Percentiles rank a stretch among this genome's conserved stretches.
These are phyloP conservation scores for Eulacestoma nigropectus DNA, from an alignment of 2,113 vertebrate genomes.

Conservation along the genomic window DNA sequence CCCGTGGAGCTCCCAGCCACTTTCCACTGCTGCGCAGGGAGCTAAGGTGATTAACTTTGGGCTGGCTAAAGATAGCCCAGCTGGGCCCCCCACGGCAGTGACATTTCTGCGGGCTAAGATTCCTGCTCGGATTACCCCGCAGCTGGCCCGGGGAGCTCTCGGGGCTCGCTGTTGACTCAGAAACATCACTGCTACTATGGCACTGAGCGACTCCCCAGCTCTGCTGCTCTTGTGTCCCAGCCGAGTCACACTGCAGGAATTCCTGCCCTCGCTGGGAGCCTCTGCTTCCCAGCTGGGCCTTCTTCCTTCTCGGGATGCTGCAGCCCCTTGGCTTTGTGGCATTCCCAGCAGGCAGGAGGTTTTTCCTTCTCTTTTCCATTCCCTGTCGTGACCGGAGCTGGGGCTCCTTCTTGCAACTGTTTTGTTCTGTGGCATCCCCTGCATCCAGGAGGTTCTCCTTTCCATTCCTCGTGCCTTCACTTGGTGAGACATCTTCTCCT, in stretches of 20 bases:
- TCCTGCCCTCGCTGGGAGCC: not conserved
- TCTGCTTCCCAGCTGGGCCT: not conserved
- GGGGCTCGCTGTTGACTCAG: conserved; percentile 1
- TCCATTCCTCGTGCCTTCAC: not conserved
- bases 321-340: not conserved
- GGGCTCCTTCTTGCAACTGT: not conserved
- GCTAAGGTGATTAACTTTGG: not conserved
- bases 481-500: not conserved
- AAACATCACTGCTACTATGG: conserved; percentile 21
- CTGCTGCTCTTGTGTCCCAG: not conserved
- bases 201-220: not conserved
- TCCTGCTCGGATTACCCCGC: conserved; percentile 3
- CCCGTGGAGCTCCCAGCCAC: conserved; percentile 14
- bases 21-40: not conserved
- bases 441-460: not conserved
- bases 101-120: not conserved
- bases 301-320: not conserved
- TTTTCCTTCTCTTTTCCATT: not conserved
- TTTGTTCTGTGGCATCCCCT: not conserved
- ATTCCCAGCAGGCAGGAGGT: not conserved
- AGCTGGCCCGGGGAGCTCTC: not conserved
- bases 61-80: conserved; percentile 21
- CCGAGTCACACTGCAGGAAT: not conserved
- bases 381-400: accelerated
- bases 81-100: not conserved